A percentile compares a stretch with the other conserved stretches of the same genome.
phyloP scores from a whole-genome alignment of 1,140 invertebrate genomes.

The Pseudomyrmex dendroicus region DNA sequence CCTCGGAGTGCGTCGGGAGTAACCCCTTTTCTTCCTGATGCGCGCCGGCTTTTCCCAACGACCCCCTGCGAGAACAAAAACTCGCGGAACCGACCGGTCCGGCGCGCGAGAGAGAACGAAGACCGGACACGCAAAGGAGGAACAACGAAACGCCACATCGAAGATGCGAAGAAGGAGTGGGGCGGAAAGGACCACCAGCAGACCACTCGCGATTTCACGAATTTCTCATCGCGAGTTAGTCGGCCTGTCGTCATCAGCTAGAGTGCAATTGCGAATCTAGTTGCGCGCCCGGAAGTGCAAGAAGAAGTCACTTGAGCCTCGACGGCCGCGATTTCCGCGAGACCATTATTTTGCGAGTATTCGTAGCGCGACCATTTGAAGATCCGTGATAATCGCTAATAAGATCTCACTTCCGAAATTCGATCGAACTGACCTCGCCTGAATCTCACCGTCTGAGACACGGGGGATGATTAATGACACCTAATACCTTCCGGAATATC shows the following conservation, averaged over 20 bases:
- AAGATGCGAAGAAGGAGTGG: conserved; percentile 42
- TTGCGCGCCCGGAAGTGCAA: conserved; percentile 61
- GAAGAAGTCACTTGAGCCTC: not conserved
- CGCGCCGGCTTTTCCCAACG: conserved; percentile 66
- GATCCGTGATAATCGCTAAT: conserved; percentile 28
- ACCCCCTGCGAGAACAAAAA: conserved; percentile 70
- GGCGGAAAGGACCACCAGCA: conserved; percentile 68
- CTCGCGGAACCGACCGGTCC: conserved; percentile 66
- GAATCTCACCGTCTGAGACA: conserved; percentile 5
- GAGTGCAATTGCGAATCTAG: conserved; percentile 75
- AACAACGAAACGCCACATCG: conserved; percentile 65
- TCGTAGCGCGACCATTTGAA: not conserved
- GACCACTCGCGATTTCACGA: conserved; percentile 60
- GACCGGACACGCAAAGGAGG: conserved; percentile 57
- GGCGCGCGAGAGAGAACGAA: conserved; percentile 35
- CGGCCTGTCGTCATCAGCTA: conserved; percentile 75
- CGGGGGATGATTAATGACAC: conserved; percentile 40
- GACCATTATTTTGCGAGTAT: not conserved
- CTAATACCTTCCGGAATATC: conserved; percentile 23
- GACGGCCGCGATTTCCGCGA: conserved; percentile 1
- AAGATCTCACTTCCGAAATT: conserved; percentile 33
- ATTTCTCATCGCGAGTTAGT: conserved; percentile 70
- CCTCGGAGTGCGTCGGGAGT: conserved; percentile 1
- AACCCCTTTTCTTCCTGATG: conserved; percentile 72
- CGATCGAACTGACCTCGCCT: not conserved